Base-by-base conservation (phyloP, 2,797 vertebrate species). In the Sebastes cheni region DNA sequence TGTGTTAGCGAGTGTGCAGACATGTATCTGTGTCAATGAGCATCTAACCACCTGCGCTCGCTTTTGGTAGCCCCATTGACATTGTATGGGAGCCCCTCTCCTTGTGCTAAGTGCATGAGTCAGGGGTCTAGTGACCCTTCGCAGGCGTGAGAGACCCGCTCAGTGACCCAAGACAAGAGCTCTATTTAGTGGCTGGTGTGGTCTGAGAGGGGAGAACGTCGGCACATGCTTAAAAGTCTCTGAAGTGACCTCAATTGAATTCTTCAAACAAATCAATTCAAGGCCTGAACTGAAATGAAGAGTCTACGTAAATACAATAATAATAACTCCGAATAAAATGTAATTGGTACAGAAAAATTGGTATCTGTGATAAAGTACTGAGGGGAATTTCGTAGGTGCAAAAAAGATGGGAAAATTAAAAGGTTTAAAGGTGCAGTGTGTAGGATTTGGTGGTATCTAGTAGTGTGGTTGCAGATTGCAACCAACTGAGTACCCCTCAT, bases 161-260 rank as follows among this genome's bases (percentile, higher is more conserved):
- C 71, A 36, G 20, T 89, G 92, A 94, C 90, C 92, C 87, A 32
- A 42, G 73, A 65, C 68, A 9, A 85, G 80, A 67, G 52, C 72
- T 88, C 89, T 84, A 82, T 88, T 88, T 80, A 78, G 81, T 72
- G 61, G 68, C 39, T 77, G 64, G 20, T 77, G 70, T 61, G 56
- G 32, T 74, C 70, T 75, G 82, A 56, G 60, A 60, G 4, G 69
- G 71, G 56, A 52, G 72, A 61, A 65, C 27, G 62, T 50, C 68
- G 36, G 67, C 59, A 70, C 66, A 77, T 54, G 61, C 22, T 84
- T 85, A 77, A 84, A 72, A 72, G 55, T 42, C 80, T 77, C 34
- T 81, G 56, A 61, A 88, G 71, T 77, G 34, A 75, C 76, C 27
- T 72, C 54, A 70, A 11, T 30, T 72, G 55, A 77, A 62, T 66